Evolutionary conservation across 2,888 invertebrate genomes (phyloP), one percentile per base, ranked within the genome.

Genomic region (Gasteruption jaculator): DNA sequence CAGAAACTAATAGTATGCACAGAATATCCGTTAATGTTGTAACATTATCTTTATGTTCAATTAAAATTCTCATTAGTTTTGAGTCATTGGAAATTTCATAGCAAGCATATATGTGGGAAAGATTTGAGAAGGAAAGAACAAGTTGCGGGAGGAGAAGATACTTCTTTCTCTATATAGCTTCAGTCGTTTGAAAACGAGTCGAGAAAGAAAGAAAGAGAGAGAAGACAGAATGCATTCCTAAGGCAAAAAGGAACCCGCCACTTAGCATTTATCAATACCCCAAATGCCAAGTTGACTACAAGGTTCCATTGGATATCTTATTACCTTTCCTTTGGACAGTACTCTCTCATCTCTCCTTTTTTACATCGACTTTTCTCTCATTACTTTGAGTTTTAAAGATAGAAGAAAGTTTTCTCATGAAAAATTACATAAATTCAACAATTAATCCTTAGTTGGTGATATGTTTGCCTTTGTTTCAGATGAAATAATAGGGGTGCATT

Each of bases 401-500:
- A n/a, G n/a, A n/a, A n/a, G n/a, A n/a, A n/a, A n/a, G n/a, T n/a
- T n/a, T n/a, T n/a, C n/a, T n/a, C n/a, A n/a, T n/a, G n/a, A n/a
- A n/a, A n/a, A n/a, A n/a, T n/a, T n/a, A n/a, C n/a, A n/a, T n/a
- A n/a, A n/a, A n/a, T n/a, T n/a, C n/a, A n/a, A n/a, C n/a, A n/a
- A n/a, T n/a, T n/a, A n/a, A n/a, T n/a, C n/a, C n/a, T n/a, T n/a
- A n/a, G n/a, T n/a, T n/a, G n/a, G n/a, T n/a, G n/a, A n/a, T n/a
- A 33, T 61, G 60, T 48, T 46, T 43, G 52, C 35, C 53, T 57
- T 63, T 66, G 58, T 77, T 75, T 14, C 76, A 86, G 86, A 78
- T 61, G 76, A 77, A 50, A 61, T 88, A 47, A 76, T 89, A 52
- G 88, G 87, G 35, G 82, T 89, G 42, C 88, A 89, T 66, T 89